phyloP scores from a whole-genome alignment of 2,888 invertebrate genomes.

The Lasioglossum leucozonium region DNA sequence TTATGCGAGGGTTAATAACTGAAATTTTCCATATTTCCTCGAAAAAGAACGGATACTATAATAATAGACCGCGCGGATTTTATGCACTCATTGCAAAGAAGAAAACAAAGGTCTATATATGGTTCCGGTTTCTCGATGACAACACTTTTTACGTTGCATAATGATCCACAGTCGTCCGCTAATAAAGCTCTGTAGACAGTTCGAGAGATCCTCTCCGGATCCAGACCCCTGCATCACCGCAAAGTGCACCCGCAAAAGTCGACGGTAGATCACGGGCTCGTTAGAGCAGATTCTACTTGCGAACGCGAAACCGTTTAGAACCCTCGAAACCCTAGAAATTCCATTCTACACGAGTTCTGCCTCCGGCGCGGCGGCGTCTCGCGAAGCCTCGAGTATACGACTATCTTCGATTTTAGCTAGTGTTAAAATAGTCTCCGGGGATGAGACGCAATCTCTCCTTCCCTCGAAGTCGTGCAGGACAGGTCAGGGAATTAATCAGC shows the following conservation, averaged over 20 bases:
- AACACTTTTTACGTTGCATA: neutral
- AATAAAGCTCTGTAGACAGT: neutral
- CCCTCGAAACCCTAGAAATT: neutral
- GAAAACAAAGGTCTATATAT: neutral
- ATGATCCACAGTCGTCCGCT: neutral
- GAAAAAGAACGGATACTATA: no score
- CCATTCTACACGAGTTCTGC: neutral
- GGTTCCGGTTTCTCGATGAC: neutral
- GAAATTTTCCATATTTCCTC: no score
- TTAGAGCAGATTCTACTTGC: neutral
- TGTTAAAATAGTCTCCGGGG: neutral
- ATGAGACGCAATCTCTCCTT: neutral
- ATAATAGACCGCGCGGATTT: no score
- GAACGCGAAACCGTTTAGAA: neutral
- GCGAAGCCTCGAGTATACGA: constrained; percentile 27
- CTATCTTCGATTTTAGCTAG: constrained; percentile 20
- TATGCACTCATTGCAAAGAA: neutral
- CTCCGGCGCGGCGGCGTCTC: neutral
- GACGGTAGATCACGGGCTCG: neutral
- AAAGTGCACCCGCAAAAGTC: neutral
- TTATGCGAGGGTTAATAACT: no score
- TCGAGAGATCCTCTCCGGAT: neutral
- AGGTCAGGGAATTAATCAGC: neutral
- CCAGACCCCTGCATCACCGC: neutral
- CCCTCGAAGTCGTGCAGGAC: neutral